These are phyloP conservation scores for Strix uralensis DNA, from an alignment of 2,113 vertebrate genomes.

Conservation along the genomic window DNA sequence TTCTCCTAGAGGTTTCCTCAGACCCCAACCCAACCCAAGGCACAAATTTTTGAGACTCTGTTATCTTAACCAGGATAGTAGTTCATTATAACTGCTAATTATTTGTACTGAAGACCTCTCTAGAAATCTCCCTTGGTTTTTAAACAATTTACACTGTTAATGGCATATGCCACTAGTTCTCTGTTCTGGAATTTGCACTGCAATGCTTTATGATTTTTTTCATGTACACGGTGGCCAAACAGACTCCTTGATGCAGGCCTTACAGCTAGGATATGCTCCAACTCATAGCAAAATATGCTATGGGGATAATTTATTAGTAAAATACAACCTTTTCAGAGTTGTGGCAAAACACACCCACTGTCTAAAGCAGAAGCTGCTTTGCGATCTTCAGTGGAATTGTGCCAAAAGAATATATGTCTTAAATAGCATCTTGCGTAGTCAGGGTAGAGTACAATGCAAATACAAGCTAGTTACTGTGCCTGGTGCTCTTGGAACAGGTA, in stretches of 20 bases:
- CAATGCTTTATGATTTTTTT: not conserved
- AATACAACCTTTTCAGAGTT: not conserved
- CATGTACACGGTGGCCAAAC: not conserved
- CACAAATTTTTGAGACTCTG: not conserved
- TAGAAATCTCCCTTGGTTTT: not conserved
- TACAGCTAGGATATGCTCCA: not conserved
- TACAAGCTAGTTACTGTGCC: not conserved
- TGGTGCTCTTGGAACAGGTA: not conserved
- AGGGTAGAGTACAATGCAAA: not conserved
- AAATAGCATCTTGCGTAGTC: not conserved
- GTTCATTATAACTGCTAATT: not conserved
- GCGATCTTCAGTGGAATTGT: not conserved
- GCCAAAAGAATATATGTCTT: not conserved
- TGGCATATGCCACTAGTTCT: not conserved
- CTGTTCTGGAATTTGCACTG: not conserved
- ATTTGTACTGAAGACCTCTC: not conserved
- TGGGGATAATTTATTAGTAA: not conserved
- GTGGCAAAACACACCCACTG: not conserved
- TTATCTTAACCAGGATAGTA: not conserved
- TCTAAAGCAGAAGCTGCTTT: slow-evolving; percentile 14
- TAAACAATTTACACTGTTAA: not conserved
- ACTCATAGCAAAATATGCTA: not conserved
- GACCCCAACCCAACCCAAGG: not conserved
- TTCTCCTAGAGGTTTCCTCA: not conserved
- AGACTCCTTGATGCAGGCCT: not conserved